Percentiles rank a stretch among this genome's conserved stretches.
Conservation (phyloP, 2,888 invertebrate species). For the Labia minor region DNA sequence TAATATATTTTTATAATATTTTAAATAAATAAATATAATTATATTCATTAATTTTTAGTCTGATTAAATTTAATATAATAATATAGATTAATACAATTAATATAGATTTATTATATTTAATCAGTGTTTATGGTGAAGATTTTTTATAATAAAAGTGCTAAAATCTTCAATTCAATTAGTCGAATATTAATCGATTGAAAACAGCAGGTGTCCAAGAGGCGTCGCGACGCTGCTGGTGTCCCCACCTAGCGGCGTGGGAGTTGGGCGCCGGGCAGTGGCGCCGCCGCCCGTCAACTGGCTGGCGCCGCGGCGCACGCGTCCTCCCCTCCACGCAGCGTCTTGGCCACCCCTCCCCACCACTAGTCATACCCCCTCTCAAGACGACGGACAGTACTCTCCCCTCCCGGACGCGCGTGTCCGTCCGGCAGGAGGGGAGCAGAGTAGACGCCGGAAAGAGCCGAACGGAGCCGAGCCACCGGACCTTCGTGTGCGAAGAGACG, state of each 20-base stretch:
- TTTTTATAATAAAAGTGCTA: too few relatives aligned
- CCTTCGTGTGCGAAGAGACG: neutral
- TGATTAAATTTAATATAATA: too few relatives aligned
- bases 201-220: neutral
- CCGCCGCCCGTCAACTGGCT: neutral
- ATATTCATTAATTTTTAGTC: too few relatives aligned
- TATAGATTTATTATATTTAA: too few relatives aligned
- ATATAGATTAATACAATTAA: too few relatives aligned
- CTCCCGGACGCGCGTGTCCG: neutral
- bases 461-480: neutral
- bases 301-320: neutral
- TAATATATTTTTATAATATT: too few relatives aligned
- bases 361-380: neutral
- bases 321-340: neutral
- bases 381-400: neutral
- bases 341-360: constrained; percentile 8
- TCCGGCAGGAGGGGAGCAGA: neutral
- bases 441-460: neutral
- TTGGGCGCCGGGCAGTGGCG: neutral
- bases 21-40: too few relatives aligned
- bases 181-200: too few relatives aligned
- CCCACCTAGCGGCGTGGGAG: neutral
- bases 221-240: neutral
- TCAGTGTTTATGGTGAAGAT: too few relatives aligned
- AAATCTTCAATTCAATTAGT: too few relatives aligned